phyloP scores from a whole-genome alignment of 2,888 invertebrate genomes.

The Lomographa bimaculata region DNA sequence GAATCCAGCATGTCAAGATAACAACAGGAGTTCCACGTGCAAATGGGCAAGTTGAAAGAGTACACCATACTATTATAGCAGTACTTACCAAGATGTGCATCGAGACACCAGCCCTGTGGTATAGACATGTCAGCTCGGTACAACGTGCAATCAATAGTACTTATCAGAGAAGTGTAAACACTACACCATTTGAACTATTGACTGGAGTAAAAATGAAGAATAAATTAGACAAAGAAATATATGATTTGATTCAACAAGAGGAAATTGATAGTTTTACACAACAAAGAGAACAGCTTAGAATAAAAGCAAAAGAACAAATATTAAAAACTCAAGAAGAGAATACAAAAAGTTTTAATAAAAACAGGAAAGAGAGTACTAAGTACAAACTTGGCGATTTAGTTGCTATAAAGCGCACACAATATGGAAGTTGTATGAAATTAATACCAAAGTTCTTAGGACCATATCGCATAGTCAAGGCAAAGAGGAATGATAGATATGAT shows the following conservation, averaged over 20 bases:
- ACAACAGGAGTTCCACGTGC: slow-evolving; percentile 35
- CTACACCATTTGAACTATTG: slow-evolving; percentile 22
- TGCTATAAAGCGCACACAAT: slow-evolving; percentile 37
- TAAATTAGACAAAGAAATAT: too few relatives aligned
- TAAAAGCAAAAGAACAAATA: slow-evolving; percentile 18
- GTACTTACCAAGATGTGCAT: slow-evolving; percentile 33
- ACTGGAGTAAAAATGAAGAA: slow-evolving; percentile 31
- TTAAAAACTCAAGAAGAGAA: neutral
- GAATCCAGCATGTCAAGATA: slow-evolving; percentile 27
- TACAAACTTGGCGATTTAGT: slow-evolving; percentile 34
- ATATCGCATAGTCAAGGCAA: slow-evolving; percentile 21
- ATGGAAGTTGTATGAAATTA: slow-evolving; percentile 22
- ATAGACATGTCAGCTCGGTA: slow-evolving; percentile 4
- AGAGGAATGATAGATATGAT: neutral
- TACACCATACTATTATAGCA: slow-evolving; percentile 24
- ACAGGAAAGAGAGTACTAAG: slow-evolving; percentile 19
- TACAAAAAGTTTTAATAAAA: too few relatives aligned
- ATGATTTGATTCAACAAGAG: neutral
- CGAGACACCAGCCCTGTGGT: too few relatives aligned
- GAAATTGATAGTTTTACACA: neutral
- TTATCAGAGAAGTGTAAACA: slow-evolving; percentile 29
- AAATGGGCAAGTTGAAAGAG: slow-evolving; percentile 36
- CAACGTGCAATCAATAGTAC: slow-evolving; percentile 29
- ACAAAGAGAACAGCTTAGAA: slow-evolving; percentile 5
- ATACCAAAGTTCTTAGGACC: slow-evolving; percentile 33